Evolutionary conservation across 2,113 vertebrate species (phyloP).

Genomic region (Chamaea fasciata): DNA sequence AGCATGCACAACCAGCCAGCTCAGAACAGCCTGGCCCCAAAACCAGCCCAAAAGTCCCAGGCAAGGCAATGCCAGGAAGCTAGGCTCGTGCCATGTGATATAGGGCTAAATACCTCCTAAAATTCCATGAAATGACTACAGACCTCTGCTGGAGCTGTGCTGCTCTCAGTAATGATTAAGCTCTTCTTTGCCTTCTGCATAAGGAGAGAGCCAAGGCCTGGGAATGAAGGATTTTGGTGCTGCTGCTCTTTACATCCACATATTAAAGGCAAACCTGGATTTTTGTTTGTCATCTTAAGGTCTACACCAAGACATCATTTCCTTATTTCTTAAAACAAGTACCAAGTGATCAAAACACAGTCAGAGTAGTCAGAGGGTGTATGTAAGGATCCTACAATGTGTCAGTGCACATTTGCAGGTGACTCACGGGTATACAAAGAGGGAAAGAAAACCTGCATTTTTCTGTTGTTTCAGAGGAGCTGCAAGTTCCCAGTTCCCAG

Average conservation of each 20-base stretch:
- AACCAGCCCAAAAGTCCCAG: background rate
- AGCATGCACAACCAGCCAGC: background rate
- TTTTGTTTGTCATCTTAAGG: background rate
- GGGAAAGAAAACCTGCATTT: background rate
- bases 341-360: background rate
- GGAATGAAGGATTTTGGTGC: background rate
- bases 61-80: background rate
- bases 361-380: background rate
- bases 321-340: background rate
- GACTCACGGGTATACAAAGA: background rate
- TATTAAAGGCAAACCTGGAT: background rate
- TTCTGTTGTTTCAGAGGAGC: background rate
- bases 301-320: background rate
- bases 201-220: accelerated
- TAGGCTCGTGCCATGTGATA: background rate
- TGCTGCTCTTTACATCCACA: background rate
- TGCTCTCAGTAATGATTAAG: background rate
- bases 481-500: accelerated
- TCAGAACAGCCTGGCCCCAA: background rate
- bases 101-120: background rate
- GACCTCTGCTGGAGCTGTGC: background rate
- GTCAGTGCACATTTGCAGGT: background rate
- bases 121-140: background rate
- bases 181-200: background rate
- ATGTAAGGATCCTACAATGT: background rate